Evolutionary conservation across 2,797 vertebrate genomes (phyloP).

Genomic region (Somateria mollissima): DNA sequence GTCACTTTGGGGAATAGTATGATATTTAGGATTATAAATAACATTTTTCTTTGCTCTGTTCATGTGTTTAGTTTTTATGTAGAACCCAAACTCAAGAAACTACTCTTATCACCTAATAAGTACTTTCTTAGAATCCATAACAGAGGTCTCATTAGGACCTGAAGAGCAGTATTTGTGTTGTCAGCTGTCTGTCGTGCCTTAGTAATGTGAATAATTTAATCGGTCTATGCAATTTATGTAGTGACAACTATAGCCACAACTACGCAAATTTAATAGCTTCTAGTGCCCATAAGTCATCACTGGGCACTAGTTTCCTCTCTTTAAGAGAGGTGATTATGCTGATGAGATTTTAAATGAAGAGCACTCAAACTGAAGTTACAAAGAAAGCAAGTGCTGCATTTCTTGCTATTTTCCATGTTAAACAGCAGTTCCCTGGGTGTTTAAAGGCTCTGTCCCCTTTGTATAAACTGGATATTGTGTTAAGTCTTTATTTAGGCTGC

Average conservation of each 20-base stretch:
- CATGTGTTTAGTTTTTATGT: constrained; percentile 37
- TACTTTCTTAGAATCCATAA: not conserved
- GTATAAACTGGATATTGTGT: not conserved
- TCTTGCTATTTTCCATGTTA: not conserved
- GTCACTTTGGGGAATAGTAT: constrained; percentile 76
- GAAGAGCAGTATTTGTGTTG: not conserved
- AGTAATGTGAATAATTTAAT: not conserved
- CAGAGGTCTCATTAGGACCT: not conserved
- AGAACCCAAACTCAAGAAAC: constrained; percentile 27
- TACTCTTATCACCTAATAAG: constrained; percentile 25
- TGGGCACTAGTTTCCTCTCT: not conserved
- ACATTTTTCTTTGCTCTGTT: constrained; percentile 71
- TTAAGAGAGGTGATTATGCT: not conserved
- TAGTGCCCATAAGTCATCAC: not conserved
- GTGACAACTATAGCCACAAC: not conserved
- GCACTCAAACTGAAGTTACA: not conserved
- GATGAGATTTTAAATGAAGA: constrained; percentile 17
- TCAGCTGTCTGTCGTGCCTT: not conserved
- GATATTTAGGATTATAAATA: constrained; percentile 79
- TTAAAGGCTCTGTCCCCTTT: not conserved
- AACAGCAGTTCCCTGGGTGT: not conserved
- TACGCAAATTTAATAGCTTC: not conserved
- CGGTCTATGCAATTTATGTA: not conserved
- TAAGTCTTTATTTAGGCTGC: not conserved
- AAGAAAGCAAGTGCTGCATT: not conserved